Base-by-base conservation (phyloP, 2,797 vertebrate genomes). In the Rallus crepitans region DNA sequence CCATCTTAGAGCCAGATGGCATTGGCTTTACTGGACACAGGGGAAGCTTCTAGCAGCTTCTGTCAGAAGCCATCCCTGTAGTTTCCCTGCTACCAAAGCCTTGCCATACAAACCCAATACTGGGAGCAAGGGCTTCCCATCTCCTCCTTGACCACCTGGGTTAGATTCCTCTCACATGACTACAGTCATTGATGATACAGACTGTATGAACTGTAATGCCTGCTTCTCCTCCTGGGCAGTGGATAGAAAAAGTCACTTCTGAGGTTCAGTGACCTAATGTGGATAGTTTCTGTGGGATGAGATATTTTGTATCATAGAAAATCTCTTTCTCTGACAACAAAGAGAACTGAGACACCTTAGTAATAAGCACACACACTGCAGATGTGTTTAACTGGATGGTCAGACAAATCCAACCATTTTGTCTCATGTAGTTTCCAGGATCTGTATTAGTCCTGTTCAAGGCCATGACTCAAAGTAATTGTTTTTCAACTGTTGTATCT, bases 151-250 rank as follows among this genome's bases (percentile, higher is more conserved):
- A 37, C 4, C 4, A 6, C 2, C 17, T 37, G 35, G 1, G 3
- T 63, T 80, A 63, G 16, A 66, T 37, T 70, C 27, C 27, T 90
- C 23, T 63, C 63, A 35, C 25, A 39, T 31, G 24, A 39, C 11
- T 16, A 18, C 0, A 45, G 35, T 10, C 17, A 66, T 4, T 39
- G 70, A 39, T 27, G 55, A 30, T 10, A 30, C 28, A 50, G 40
- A 2, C 9, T 0, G 0, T 33, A 39, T 10, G 20, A 76, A n/a
- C 2, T 3, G 7, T 28, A 56, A 53, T 39, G 10, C 17, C 25
- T 75, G 10, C 6, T 52, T 83, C 19, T 4, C 12, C 12, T 66
- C 7, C 35, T 6, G 15, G 12, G 5, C 18, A 33, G 25, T 3
- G 11, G 8, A 73, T 47, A 73, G 16, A 72, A 76, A 64, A 23